These are phyloP conservation scores for Chrosomus eos DNA, from an alignment of 2,797 vertebrate species.

Conservation along the genomic window DNA sequence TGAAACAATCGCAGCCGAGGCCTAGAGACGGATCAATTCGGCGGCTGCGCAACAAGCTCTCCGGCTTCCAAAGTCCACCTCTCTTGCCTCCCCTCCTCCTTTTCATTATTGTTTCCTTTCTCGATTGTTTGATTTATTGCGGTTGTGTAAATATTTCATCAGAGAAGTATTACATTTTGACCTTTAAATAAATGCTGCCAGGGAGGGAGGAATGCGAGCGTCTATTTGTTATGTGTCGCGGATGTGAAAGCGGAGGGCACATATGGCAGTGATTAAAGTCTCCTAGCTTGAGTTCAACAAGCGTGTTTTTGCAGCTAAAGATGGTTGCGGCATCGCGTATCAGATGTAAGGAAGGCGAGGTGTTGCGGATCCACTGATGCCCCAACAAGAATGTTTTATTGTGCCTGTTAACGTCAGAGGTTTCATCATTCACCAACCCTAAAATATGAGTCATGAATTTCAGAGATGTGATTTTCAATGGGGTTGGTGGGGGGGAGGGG, in stretches of 20 bases:
- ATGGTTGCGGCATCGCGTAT: conserved; percentile 34
- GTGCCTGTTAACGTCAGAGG: conserved; percentile 53
- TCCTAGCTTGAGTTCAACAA: conserved; percentile 32
- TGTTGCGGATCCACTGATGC: conserved; percentile 9
- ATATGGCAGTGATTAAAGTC: conserved; percentile 61
- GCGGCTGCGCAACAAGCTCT: conserved; percentile 30
- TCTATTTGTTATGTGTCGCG: conserved; percentile 55
- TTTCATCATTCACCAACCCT: conserved; percentile 43
- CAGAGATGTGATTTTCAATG: conserved; percentile 54
- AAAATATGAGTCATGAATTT: conserved; percentile 62
- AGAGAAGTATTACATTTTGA: conserved; percentile 66
- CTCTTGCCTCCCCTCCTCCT: conserved; percentile 14
- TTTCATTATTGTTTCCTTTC: conserved; percentile 57
- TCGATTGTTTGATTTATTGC: conserved; percentile 66
- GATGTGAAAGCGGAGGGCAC: conserved; percentile 53
- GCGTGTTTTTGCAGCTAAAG: conserved; percentile 32
- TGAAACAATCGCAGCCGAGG: conserved; percentile 45
- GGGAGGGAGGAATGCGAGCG: conserved; percentile 49
- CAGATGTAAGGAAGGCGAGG: conserved; percentile 11
- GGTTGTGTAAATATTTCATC: conserved; percentile 70
- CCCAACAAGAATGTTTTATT: conserved; percentile 57
- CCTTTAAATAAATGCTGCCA: conserved; percentile 67
- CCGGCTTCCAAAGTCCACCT: conserved; percentile 9
- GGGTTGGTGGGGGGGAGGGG: conserved; percentile 2
- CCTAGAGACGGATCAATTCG: conserved; percentile 51